Evolutionary conservation across 1,140 invertebrate genomes (phyloP).

Genomic region (Brachionus calyciflorus): DNA sequence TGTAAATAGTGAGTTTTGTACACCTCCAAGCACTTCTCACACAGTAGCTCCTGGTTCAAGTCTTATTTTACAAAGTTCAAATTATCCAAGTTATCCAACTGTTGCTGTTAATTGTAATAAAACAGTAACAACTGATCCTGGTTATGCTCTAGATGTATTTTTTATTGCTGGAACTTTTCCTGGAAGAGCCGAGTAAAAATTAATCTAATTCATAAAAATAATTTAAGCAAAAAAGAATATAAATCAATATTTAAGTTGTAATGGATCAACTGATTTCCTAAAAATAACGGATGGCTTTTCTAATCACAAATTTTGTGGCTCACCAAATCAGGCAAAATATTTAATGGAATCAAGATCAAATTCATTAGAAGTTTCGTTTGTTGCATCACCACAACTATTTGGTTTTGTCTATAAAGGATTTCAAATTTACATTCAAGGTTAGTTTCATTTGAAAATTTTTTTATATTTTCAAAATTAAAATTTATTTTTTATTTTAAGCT

Average conservation of each 20-base stretch:
- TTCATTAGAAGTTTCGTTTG: neutral
- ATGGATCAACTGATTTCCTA: slow-evolving; percentile 11
- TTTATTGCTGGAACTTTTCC: slow-evolving; percentile 13
- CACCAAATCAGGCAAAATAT: slow-evolving; percentile 26
- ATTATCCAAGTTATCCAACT: slow-evolving; percentile 32
- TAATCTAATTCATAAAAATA: neutral
- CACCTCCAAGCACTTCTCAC: neutral
- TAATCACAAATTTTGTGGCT: slow-evolving; percentile 16
- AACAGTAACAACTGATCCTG: slow-evolving; percentile 12
- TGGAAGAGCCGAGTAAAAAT: slow-evolving; percentile 14
- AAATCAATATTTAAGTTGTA: slow-evolving; percentile 20
- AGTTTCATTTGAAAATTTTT: neutral
- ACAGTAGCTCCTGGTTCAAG: neutral
- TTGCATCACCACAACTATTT: neutral
- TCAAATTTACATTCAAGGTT: slow-evolving; percentile 17
- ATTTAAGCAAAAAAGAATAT: neutral
- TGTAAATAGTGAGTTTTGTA: slow-evolving; percentile 16
- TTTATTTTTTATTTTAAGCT: neutral
- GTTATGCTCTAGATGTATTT: slow-evolving; percentile 22
- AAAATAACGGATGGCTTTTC: neutral
- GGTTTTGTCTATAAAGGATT: neutral
- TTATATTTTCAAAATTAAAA: neutral
- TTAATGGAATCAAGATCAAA: slow-evolving; percentile 24
- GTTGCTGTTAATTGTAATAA: neutral
- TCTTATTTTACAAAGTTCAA: slow-evolving; percentile 15